These are phyloP conservation scores for Staurois parvus DNA, from an alignment of 2,797 vertebrate genomes.

Conservation along the genomic window DNA sequence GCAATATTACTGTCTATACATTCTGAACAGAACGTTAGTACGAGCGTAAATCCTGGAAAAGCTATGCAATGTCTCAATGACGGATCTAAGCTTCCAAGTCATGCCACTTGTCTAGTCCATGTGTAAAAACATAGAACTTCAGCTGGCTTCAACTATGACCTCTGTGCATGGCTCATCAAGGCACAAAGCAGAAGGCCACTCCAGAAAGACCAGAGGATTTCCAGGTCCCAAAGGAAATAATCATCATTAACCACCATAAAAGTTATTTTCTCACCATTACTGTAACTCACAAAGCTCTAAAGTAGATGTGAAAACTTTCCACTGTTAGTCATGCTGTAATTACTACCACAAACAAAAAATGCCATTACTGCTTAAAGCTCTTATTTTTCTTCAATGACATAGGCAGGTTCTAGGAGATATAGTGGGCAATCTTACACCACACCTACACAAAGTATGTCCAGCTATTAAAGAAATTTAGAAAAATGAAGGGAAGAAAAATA, in stretches of 20 bases:
- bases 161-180: constrained; percentile 18
- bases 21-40: neutral
- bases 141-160: neutral
- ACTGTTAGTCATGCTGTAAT: constrained; percentile 70
- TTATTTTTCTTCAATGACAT: constrained; percentile 3
- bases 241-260: constrained; percentile 74
- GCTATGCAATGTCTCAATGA: neutral
- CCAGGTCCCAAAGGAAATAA: constrained; percentile 63
- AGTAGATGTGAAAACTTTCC: constrained; percentile 74
- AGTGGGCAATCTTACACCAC: constrained; percentile 14
- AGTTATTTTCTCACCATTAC: constrained; percentile 75
- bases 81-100: neutral
- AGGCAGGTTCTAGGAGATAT: constrained; percentile 3
- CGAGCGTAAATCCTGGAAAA: neutral
- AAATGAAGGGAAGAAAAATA: constrained; percentile 1
- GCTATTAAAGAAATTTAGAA: constrained; percentile 11
- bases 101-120: neutral
- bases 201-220: constrained; percentile 15
- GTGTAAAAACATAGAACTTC: neutral
- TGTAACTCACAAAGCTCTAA: constrained; percentile 73
- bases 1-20: too few species aligned
- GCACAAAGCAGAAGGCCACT: neutral
- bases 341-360: constrained; percentile 46
- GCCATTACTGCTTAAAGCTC: constrained; percentile 27
- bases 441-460: constrained; percentile 24